Evolutionary conservation across 53 echinoderm and acorn worm genomes (phyloP), one percentile per base, ranked within the genome.

Genomic region (Holothuria leucospilota): DNA sequence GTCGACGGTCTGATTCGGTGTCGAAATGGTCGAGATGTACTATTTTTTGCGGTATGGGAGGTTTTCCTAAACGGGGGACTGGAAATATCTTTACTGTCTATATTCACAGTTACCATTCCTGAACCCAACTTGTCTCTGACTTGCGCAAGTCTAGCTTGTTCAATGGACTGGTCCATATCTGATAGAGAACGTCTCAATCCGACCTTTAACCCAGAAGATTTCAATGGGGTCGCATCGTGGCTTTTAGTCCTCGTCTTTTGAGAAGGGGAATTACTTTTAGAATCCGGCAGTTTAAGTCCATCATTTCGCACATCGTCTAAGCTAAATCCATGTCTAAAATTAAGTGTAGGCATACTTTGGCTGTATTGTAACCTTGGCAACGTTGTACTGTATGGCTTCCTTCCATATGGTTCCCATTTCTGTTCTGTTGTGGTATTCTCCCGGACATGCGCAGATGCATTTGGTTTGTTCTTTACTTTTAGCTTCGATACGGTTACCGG

Each of bases 131-230:
- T 72, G 20, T 24, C 23, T 38, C 72, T 20, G 26, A 25, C 23
- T 78, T 78, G 79, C 12, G 29, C 52, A 51, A 78, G 59, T 26
- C 56, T 53, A 53, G 79, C 79, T 24, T 59, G 49, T 13, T 29
- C 59, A 51, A 78, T 59, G 26, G 79, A 78, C 34, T 78, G 42
- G 29, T 78, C 79, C 79, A 78, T 52, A 30, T 78, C 79, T 51
- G 79, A 78, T 1, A 46, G 52, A 13, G 79, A 78, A 14, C 79
- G 59, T 78, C 59, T 51, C 24, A 78, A 25, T 23, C 58, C 58
- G 7, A 46, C 40, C 72, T 46, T 30, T 38, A 46, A 46, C 23
- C 16, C 72, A 39, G 9, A 41, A 23, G 72, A 39, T 24, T 21
- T 72, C 11, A 23, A 20, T 20, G 21, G 12, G n/a, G 46, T 30